These are phyloP conservation scores for Tympanoctomys barrerae DNA, from an alignment of 2,797 vertebrate genomes.

Conservation along the genomic window DNA sequence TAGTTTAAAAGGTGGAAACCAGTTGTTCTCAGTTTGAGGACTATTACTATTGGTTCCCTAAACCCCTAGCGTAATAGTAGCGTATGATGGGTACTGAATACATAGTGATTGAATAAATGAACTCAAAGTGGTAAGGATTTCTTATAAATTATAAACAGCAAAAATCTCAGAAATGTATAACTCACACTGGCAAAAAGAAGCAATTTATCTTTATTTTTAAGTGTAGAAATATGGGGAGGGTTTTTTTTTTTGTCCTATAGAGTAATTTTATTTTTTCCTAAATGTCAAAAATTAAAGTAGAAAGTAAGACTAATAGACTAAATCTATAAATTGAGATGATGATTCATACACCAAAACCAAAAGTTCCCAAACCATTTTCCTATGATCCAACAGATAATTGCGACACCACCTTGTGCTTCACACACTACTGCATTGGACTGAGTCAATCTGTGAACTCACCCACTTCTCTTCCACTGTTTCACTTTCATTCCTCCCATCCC, in stretches of 20 bases:
- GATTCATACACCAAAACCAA: not conserved
- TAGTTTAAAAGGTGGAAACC: not conserved
- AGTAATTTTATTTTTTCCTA: not conserved
- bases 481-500: not conserved
- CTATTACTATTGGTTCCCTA: not conserved
- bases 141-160: constrained; percentile 11
- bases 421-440: not conserved
- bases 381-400: not conserved
- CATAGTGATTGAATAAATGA: not conserved
- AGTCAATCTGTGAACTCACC: not conserved
- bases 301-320: constrained; percentile 25
- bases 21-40: constrained; percentile 32
- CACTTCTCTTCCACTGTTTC: not conserved
- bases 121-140: not conserved
- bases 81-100: not conserved
- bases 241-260: not conserved
- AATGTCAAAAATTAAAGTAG: not conserved
- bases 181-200: not conserved
- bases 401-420: not conserved
- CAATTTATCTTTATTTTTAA: constrained; percentile 8
- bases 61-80: not conserved
- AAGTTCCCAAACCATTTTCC: not conserved
- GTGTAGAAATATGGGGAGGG: not conserved
- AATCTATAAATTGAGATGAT: not conserved
- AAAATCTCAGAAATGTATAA: constrained; percentile 23